These are phyloP conservation scores for Synergus laeviventris DNA, from an alignment of 2,888 invertebrate species.

Conservation along the genomic window DNA sequence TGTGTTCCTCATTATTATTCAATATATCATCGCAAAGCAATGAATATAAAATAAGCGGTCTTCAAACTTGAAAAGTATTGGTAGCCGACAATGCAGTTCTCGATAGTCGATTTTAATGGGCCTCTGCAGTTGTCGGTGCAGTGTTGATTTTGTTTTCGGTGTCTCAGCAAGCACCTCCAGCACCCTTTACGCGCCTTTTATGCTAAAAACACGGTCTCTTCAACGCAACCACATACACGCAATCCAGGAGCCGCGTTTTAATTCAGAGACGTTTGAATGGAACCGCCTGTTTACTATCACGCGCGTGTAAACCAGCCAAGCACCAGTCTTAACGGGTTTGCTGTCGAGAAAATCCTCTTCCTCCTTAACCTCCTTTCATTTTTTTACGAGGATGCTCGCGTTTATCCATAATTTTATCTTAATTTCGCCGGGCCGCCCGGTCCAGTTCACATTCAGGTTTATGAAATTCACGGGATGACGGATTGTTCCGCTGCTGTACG, in stretches of 20 bases:
- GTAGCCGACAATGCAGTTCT: slow-evolving; percentile 33
- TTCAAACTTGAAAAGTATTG: slow-evolving; percentile 35
- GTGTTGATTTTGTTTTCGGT: slow-evolving; percentile 32
- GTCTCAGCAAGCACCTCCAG: slow-evolving; percentile 9
- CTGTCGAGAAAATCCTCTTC: slow-evolving; percentile 44
- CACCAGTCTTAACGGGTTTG: slow-evolving; percentile 49
- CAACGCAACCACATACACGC: slow-evolving; percentile 35
- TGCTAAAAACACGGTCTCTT: slow-evolving; percentile 11
- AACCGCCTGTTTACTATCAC: slow-evolving; percentile 49
- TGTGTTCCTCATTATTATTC: slow-evolving; percentile 19
- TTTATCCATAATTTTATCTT: slow-evolving; percentile 63
- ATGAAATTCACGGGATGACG: slow-evolving; percentile 63
- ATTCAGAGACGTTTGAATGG: slow-evolving; percentile 55
- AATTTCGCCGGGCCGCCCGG: slow-evolving; percentile 52
- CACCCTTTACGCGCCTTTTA: slow-evolving; percentile 27
- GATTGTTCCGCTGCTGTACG: slow-evolving; percentile 55
- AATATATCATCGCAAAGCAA: slow-evolving; percentile 35
- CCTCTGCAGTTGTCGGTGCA: slow-evolving; percentile 7
- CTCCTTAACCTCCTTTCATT: slow-evolving; percentile 35
- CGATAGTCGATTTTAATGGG: slow-evolving; percentile 39
- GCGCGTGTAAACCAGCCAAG: slow-evolving; percentile 51
- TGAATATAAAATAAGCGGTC: slow-evolving; percentile 34
- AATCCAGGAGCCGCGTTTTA: slow-evolving; percentile 47
- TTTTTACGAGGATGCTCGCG: slow-evolving; percentile 56
- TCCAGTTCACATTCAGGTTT: slow-evolving; percentile 59